Percentiles rank a stretch among this genome's conserved stretches.
Conservation (phyloP, 2,113 vertebrate species). For the Chlorodrepanis virens region DNA sequence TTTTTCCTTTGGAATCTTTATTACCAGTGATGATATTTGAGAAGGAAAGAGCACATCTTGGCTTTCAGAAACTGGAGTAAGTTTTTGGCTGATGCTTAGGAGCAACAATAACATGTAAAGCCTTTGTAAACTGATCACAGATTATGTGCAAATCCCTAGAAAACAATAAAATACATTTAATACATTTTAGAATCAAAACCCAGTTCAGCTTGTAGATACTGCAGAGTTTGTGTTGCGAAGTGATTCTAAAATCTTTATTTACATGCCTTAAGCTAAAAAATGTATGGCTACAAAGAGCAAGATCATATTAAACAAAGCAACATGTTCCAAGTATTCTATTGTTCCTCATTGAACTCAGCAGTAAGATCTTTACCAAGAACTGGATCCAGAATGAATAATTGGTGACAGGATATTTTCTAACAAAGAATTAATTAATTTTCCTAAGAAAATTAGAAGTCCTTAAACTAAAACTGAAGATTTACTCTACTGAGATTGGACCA, state of each 20-base stretch:
- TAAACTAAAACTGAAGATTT: neutral
- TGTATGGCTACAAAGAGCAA: neutral
- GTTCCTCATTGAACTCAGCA: neutral
- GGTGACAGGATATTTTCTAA: neutral
- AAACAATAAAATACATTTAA: neutral
- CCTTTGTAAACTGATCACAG: neutral
- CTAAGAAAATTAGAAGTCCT: neutral
- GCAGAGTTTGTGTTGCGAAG: neutral
- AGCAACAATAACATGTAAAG: neutral
- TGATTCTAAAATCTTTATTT: neutral
- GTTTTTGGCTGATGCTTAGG: neutral
- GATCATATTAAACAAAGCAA: neutral
- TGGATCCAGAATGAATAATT: neutral
- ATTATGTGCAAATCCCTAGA: neutral
- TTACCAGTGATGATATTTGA: neutral
- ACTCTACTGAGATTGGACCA: neutral
- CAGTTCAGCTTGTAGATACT: neutral
- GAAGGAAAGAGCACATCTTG: neutral
- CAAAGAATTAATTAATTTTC: neutral
- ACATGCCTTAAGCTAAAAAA: neutral
- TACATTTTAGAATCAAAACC: neutral
- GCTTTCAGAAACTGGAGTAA: neutral
- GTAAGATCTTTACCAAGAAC: neutral
- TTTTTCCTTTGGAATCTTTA: neutral
- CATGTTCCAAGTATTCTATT: neutral